Conservation (phyloP, 2,888 invertebrate genomes). For the Tenthredo scrophulariae region DNA sequence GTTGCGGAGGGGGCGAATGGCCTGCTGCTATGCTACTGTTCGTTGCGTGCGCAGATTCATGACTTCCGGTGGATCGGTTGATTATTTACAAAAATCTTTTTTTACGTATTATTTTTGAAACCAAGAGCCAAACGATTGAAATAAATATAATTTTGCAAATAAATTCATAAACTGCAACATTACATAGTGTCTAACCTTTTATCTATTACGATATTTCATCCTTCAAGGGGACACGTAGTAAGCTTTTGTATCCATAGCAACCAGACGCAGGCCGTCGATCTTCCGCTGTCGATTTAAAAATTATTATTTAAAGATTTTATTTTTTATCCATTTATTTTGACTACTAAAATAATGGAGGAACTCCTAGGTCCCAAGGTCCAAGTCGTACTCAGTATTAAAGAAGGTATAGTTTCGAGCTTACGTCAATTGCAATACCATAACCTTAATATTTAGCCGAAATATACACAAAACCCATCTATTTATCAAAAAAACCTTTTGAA, state of each 20-base stretch:
- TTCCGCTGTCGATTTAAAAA: constrained; percentile 14
- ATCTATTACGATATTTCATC: neutral
- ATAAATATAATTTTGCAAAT: neutral
- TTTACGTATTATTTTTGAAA: neutral
- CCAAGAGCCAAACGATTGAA: neutral
- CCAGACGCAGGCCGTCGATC: constrained; percentile 36
- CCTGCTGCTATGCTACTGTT: constrained; percentile 52
- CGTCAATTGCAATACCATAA: constrained; percentile 55
- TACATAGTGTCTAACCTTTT: neutral
- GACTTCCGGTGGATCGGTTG: neutral
- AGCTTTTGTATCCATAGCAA: constrained; percentile 45
- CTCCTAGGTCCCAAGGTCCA: constrained; percentile 83
- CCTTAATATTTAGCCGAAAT: constrained; percentile 42
- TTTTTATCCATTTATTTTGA: constrained; percentile 50
- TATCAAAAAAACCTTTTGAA: neutral
- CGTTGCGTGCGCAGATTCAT: constrained; percentile 29
- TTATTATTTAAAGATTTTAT: neutral
- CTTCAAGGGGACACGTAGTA: constrained; percentile 25
- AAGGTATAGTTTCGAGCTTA: constrained; percentile 78
- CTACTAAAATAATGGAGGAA: constrained; percentile 81
- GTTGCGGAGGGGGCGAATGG: constrained; percentile 46
- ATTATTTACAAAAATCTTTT: neutral
- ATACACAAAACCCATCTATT: neutral
- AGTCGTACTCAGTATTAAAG: constrained; percentile 84
- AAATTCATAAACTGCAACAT: neutral